Evolutionary conservation across 2,888 invertebrate genomes (phyloP).

Genomic region (Smittia sp.): DNA sequence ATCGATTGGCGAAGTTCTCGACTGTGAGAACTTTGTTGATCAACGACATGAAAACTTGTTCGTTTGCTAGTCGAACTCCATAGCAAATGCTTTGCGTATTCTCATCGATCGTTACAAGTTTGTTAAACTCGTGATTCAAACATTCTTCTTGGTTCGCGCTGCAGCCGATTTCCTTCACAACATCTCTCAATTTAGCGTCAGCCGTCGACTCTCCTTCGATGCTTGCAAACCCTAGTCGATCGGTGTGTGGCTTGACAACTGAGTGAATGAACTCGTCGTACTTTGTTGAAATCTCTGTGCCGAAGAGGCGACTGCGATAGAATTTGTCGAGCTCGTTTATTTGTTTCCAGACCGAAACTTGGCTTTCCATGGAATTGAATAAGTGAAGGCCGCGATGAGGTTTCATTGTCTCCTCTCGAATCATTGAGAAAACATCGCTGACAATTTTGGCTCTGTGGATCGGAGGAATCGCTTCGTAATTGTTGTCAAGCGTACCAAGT

Average conservation of each 20-base stretch:
- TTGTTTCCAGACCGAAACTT: no score
- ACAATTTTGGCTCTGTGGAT: not conserved
- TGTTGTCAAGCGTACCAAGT: slow-evolving; percentile 52
- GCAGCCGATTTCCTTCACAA: not conserved
- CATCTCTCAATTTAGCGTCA: not conserved
- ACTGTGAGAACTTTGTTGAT: not conserved
- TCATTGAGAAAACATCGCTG: not conserved
- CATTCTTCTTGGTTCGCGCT: not conserved
- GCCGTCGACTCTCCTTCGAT: not conserved
- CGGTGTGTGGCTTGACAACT: not conserved
- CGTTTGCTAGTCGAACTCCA: not conserved
- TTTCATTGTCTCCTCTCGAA: no score
- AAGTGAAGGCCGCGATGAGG: no score
- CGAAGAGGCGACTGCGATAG: not conserved
- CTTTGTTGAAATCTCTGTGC: not conserved
- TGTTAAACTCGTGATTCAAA: not conserved
- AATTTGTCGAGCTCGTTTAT: no score
- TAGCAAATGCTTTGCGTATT: not conserved
- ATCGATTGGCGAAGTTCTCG: not conserved
- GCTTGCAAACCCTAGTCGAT: not conserved
- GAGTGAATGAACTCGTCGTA: not conserved
- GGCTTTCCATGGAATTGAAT: no score
- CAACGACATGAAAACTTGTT: not conserved
- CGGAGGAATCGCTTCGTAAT: slow-evolving; percentile 46
- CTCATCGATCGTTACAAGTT: not conserved